phyloP scores from a whole-genome alignment of 2,797 vertebrate genomes.

The Poeciliopsis turneri region DNA sequence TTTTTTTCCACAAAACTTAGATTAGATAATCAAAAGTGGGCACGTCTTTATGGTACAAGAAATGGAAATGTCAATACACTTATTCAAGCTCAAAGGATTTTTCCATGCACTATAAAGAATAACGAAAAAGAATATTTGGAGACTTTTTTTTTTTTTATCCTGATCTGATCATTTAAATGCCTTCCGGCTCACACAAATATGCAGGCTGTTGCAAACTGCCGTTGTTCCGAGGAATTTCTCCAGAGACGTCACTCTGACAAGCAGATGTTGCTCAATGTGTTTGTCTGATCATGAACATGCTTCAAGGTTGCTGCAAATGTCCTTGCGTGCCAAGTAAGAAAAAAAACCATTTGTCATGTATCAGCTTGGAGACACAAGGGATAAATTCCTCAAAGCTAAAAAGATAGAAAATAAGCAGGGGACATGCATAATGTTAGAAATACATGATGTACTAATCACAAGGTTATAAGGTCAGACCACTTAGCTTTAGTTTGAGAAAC shows the following conservation, averaged over 20 bases:
- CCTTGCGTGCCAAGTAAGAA: conserved; percentile 40
- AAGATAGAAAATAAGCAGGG: background rate
- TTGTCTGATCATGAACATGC: conserved; percentile 58
- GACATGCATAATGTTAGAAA: conserved; percentile 10
- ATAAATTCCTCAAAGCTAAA: conserved; percentile 19
- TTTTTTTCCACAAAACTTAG: conserved; percentile 49
- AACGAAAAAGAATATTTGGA: conserved; percentile 10
- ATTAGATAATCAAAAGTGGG: conserved; percentile 58
- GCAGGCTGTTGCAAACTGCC: conserved; percentile 27
- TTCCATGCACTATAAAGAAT: conserved; percentile 1
- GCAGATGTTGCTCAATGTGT: conserved; percentile 65
- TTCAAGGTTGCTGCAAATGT: conserved; percentile 48
- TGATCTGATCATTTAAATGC: conserved; percentile 8
- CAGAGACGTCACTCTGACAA: conserved; percentile 31
- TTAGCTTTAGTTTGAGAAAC: conserved; percentile 36
- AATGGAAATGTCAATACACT: conserved; percentile 49
- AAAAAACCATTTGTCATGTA: conserved; percentile 37
- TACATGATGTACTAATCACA: conserved; percentile 33
- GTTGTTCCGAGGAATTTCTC: conserved; percentile 29
- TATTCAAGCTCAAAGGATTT: conserved; percentile 38
- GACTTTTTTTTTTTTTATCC: conserved; percentile 18
- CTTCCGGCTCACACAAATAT: conserved; percentile 23
- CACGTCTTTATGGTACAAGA: conserved; percentile 34
- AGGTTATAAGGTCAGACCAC: conserved; percentile 8
- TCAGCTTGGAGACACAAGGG: conserved; percentile 59